These are phyloP conservation scores for Aromia moschata DNA, from an alignment of 2,888 invertebrate species.

Conservation along the genomic window DNA sequence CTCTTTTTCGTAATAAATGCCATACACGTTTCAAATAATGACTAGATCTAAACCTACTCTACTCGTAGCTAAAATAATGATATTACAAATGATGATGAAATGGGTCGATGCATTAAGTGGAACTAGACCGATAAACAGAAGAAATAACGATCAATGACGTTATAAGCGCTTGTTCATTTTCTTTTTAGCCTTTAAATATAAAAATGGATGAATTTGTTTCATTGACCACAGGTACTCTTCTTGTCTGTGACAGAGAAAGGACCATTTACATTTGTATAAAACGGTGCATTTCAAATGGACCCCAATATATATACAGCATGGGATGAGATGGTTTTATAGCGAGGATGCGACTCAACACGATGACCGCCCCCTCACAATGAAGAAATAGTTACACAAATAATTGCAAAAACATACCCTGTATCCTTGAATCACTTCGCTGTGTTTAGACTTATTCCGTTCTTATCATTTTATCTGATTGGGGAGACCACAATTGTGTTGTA, in stretches of 20 bases:
- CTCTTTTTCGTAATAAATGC: constrained; percentile 46
- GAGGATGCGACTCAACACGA: constrained; percentile 53
- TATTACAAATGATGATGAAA: constrained; percentile 47
- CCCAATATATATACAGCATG: constrained; percentile 63
- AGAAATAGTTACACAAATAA: constrained; percentile 75
- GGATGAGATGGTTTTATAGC: constrained; percentile 51
- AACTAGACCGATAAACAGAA: constrained; percentile 35
- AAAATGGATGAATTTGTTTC: constrained; percentile 46
- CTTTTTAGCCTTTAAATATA: constrained; percentile 52
- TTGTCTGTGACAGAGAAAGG: constrained; percentile 57
- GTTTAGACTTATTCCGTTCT: constrained; percentile 61
- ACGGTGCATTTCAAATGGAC: constrained; percentile 59
- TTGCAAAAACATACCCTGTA: constrained; percentile 95
- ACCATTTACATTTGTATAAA: constrained; percentile 59
- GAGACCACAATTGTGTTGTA: constrained; percentile 47
- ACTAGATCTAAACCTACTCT: constrained; percentile 55
- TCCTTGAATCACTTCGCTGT: constrained; percentile 84
- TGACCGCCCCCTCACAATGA: constrained; percentile 58
- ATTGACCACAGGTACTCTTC: constrained; percentile 55
- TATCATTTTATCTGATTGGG: constrained; percentile 60
- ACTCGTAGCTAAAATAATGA: constrained; percentile 60
- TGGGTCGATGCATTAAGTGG: constrained; percentile 39
- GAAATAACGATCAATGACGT: constrained; percentile 38
- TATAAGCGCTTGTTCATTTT: constrained; percentile 23
- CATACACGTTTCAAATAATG: constrained; percentile 54